phyloP scores from a whole-genome alignment of 2,797 vertebrate species.

The Sebastes nivosus region DNA sequence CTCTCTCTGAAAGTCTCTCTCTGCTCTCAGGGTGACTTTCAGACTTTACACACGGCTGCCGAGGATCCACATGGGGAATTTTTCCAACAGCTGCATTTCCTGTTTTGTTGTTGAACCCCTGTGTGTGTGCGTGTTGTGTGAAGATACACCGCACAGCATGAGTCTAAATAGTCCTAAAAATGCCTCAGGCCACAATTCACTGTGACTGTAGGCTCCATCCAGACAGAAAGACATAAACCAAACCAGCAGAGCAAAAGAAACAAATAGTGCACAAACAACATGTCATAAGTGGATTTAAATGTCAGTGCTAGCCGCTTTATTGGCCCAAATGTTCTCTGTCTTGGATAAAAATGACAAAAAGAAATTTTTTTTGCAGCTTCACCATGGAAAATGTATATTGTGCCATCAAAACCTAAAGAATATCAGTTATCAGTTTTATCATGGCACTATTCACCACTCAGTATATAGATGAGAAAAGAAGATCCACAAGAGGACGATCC shows the following conservation, averaged over 20 bases:
- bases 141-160: constrained; percentile 1
- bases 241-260: not conserved
- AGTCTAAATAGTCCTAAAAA: constrained; percentile 35
- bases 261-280: not conserved
- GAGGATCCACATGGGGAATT: constrained; percentile 40
- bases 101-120: constrained; percentile 43
- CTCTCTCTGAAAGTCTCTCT: constrained; percentile 11
- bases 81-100: constrained; percentile 34
- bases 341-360: not conserved
- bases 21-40: constrained; percentile 68
- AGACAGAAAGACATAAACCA: not conserved
- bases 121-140: not conserved
- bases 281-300: not conserved
- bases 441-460: not conserved
- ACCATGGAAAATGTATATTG: not conserved
- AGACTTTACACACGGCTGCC: constrained; percentile 47
- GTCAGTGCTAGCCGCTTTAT: not conserved
- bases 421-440: not conserved
- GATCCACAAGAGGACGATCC: not conserved
- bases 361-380: not conserved
- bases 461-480: not conserved
- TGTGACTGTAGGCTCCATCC: constrained; percentile 5
- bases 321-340: not conserved
- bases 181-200: constrained; percentile 20
- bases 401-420: not conserved